phyloP scores from a whole-genome alignment of 2,797 vertebrate genomes.

The Mergus octosetaceus region DNA sequence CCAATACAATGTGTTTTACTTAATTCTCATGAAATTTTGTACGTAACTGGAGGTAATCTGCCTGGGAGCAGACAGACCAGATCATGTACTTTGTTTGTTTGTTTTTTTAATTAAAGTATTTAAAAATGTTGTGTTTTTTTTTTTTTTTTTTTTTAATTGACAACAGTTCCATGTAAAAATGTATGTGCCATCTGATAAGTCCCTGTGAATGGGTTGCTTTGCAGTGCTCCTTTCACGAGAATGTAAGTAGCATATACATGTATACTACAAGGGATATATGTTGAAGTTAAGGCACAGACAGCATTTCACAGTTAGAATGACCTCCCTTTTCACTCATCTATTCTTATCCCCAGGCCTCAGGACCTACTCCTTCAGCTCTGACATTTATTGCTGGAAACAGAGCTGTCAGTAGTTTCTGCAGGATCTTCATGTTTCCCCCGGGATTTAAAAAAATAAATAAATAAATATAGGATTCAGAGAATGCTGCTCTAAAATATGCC shows the following conservation, averaged over 20 bases:
- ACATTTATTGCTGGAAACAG: not conserved
- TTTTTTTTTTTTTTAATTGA: not conserved
- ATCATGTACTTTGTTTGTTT: not conserved
- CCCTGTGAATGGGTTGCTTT: not conserved
- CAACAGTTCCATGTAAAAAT: conserved; percentile 20
- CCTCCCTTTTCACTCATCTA: not conserved
- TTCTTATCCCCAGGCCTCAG: not conserved
- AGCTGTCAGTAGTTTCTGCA: not conserved
- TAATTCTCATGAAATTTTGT: not conserved
- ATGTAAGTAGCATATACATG: too few species aligned
- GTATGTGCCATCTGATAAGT: not conserved
- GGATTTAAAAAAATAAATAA: not conserved
- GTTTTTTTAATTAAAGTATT: not conserved
- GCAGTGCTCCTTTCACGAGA: not conserved
- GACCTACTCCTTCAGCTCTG: not conserved
- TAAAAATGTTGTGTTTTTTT: not conserved
- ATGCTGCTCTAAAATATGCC: not conserved
- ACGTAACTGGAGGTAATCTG: not conserved
- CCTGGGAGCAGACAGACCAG: not conserved
- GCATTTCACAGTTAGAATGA: not conserved
- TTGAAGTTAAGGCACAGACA: not conserved
- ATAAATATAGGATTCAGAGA: not conserved
- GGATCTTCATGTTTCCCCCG: not conserved
- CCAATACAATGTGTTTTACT: not conserved
- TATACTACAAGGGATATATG: not conserved